Conservation (phyloP, 1,140 invertebrate species). For the Musca domestica region DNA sequence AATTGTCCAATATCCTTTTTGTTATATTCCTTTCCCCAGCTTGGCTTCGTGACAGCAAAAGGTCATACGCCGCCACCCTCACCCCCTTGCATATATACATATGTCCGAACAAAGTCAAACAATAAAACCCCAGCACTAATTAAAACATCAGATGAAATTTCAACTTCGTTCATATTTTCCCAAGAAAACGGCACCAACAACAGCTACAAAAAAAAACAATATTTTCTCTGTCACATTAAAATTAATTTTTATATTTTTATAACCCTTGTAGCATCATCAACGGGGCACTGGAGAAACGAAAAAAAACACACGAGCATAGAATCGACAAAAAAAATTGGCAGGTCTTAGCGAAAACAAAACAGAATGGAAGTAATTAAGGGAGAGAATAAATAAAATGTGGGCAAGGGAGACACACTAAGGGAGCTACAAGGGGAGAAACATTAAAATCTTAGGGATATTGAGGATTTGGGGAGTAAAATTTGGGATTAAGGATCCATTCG, state of each 20-base stretch:
- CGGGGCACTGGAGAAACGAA: neutral
- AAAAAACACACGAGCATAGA: neutral
- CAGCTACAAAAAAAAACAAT: neutral
- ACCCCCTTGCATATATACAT: too few species aligned
- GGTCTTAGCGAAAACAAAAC: too few species aligned
- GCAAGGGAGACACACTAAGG: neutral
- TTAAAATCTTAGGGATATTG: neutral
- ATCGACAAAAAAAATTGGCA: neutral
- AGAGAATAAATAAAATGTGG: neutral
- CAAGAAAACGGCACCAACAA: neutral
- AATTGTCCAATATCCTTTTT: too few species aligned
- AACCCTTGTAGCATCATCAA: conserved; percentile 7
- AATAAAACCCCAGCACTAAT: conserved; percentile 14
- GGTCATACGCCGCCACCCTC: too few species aligned
- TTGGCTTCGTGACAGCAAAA: too few species aligned
- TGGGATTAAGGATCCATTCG: too few species aligned
- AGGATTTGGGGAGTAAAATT: neutral
- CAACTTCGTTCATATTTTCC: neutral
- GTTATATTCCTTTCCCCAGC: too few species aligned
- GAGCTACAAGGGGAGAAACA: neutral
- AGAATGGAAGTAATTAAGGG: too few species aligned
- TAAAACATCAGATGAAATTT: conserved; percentile 25
- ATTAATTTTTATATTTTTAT: conserved; percentile 26
- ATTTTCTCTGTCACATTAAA: conserved; percentile 26
- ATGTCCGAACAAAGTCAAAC: too few species aligned